Base-by-base conservation (phyloP, 2,888 invertebrate genomes). In the Rhagonycha lutea region DNA sequence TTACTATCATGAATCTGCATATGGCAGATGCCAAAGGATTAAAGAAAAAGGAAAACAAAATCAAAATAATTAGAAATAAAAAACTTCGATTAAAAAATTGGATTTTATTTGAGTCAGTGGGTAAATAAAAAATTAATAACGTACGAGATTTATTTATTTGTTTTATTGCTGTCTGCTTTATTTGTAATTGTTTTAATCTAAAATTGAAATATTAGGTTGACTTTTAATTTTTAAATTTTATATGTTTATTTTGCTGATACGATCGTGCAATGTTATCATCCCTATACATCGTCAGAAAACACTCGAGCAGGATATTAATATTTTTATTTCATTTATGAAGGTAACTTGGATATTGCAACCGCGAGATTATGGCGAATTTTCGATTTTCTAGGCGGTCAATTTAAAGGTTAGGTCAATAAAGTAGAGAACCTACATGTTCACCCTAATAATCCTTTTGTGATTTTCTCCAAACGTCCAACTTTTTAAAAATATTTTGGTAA, bases 1-100 rank as follows among this genome's bases (percentile, higher is more conserved):
- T 18, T 47, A 32, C 47, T 73, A 73, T 73, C 73, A 69, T 69
- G 62, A 73, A 73, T 73, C 69, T 73, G 47, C 73, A 73, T 73
- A 63, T 63, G 63, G 26, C 26, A 65, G 47, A 47, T 47, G 8
- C 8, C 7, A 47, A n/a, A n/a, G 12, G 7, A 5, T n/a, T n/a
- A 5, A 47, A 47, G n/a, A 3, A n/a, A 47, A 47, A 47, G 5
- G 5, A 47, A n/a, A 47, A 47, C n/a, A n/a, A 47, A 7, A n/a
- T 7, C 7, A 47, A n/a, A n/a, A n/a, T 47, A 47, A 47, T n/a
- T 47, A 8, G 47, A 47, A n/a, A 47, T 47, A n/a, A 47, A 47
- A n/a, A n/a, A 12, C n/a, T 47, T 47, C n/a, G 1, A 12, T 32
- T 12, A 5, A 5, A n/a, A 47, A 47, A 47, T n/a, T 0, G 2